A percentile compares a stretch with the other conserved stretches of the same genome.
phyloP scores from a whole-genome alignment of 2,113 vertebrate species.

The Phrynocephalus versicolor region DNA sequence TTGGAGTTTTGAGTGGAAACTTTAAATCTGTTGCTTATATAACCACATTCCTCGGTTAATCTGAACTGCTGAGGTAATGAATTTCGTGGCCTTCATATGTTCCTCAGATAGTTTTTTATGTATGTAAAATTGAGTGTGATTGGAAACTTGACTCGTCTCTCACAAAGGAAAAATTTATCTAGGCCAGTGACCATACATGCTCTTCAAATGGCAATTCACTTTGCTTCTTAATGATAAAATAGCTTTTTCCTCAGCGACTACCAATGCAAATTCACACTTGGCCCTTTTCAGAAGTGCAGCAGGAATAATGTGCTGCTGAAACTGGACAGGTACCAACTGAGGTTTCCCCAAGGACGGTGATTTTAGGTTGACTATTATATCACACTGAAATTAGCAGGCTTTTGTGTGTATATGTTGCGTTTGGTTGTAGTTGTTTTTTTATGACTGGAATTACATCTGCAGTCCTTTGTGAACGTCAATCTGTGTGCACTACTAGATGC shows the following conservation, averaged over 20 bases:
- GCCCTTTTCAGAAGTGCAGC: conserved; percentile 22
- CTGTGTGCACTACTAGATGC: background rate
- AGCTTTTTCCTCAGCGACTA: conserved; percentile 58
- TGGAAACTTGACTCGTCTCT: conserved; percentile 56
- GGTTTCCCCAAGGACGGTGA: background rate
- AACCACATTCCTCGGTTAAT: conserved; percentile 72
- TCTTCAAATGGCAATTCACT: conserved; percentile 57
- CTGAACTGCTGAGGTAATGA: conserved; percentile 73
- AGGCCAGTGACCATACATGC: conserved; percentile 47
- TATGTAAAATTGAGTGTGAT: conserved; percentile 56
- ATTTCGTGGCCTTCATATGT: conserved; percentile 70
- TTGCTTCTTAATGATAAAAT: conserved; percentile 56
- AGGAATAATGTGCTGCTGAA: background rate
- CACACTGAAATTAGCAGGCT: background rate
- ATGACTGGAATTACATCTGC: background rate
- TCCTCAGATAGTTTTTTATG: conserved; percentile 70
- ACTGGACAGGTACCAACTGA: background rate
- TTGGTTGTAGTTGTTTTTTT: background rate
- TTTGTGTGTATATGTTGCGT: background rate
- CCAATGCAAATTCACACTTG: conserved; percentile 50
- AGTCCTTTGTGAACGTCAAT: background rate
- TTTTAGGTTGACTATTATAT: background rate
- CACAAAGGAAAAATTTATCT: conserved; percentile 61
- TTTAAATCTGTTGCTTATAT: conserved; percentile 68
- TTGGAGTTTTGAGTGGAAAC: conserved; percentile 68